Evolutionary conservation across 2,797 vertebrate genomes (phyloP), one percentile per base, ranked within the genome.

Genomic region (Bucorvus abyssinicus): DNA sequence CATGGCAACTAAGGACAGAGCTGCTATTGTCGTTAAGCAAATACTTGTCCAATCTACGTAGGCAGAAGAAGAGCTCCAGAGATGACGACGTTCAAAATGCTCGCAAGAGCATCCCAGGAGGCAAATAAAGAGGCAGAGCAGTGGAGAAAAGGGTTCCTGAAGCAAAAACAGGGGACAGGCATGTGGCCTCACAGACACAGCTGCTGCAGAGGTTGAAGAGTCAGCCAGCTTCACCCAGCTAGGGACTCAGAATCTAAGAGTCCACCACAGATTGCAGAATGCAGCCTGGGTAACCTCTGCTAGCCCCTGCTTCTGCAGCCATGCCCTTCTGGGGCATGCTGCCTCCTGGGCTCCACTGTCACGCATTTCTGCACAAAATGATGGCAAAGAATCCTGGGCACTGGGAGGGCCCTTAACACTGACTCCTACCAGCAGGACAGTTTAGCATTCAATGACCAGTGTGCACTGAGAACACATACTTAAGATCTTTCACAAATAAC

Each of bases 1-100:
- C 94, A 94, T 93, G 95, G 94, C 96, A 97, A 80, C 84, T 96
- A 95, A 96, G 96, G 96, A 97, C 96, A 97, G 93, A 81, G 76
- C 90, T 97, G 95, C 95, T 96, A 97, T 97, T 97, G 96, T 97
- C 92, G 0, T 97, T 97, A 97, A 78, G 89, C 94, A 95, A 95
- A 92, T 84, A 68, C 95, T 94, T 90, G 63, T 96, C 90, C 94
- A 87, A 95, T 93, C 95, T 92, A 96, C 69, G 73, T 95, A 91
- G 90, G 92, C 92, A 90, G 94, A 89, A 91, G 81, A 94, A 89
- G 78, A 61, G 89, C 78, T 97, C 84, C 95, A 97, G 90, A 57
- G 87, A 97, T 97, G 96, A 97, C 84, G 38, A 89, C 89, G 87
- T 75, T 88, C 70, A 56, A 94, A 96, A 95, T 95, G 78, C 92